A percentile compares a stretch with the other conserved stretches of the same genome.
Conservation (phyloP, 2,113 vertebrate genomes). For the Halcyon senegalensis region DNA sequence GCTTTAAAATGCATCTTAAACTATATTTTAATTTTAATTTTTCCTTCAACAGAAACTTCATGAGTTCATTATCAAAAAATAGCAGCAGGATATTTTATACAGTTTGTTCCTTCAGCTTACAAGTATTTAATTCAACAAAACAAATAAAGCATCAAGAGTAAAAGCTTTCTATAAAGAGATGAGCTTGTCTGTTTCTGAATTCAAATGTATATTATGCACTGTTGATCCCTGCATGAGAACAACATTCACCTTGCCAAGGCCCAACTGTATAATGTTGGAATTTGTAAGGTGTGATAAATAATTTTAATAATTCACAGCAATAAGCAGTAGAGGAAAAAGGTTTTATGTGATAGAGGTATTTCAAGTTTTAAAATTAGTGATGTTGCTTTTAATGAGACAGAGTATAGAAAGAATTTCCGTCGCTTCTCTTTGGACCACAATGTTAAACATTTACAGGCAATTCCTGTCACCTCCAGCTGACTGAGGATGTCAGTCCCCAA, state of each 20-base stretch:
- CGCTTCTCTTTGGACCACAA: neutral
- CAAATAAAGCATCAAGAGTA: neutral
- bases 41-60: neutral
- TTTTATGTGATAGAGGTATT: neutral
- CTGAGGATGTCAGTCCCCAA: neutral
- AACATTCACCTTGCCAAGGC: neutral
- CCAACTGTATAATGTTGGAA: neutral
- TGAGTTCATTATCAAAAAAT: neutral
- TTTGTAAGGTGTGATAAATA: neutral
- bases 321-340: neutral
- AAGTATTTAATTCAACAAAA: neutral
- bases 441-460: neutral
- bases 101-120: neutral
- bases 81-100: neutral
- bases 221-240: neutral
- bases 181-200: neutral
- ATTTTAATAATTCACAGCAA: neutral
- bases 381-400: neutral
- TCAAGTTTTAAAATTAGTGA: neutral
- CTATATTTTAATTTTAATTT: neutral
- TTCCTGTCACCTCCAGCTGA: neutral
- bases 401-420: neutral
- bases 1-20: neutral
- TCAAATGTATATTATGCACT: neutral
- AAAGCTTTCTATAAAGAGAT: neutral